Percentiles rank a stretch among this genome's conserved stretches.
Conservation (phyloP, 2,888 invertebrate genomes). For the Ctena decussata region DNA sequence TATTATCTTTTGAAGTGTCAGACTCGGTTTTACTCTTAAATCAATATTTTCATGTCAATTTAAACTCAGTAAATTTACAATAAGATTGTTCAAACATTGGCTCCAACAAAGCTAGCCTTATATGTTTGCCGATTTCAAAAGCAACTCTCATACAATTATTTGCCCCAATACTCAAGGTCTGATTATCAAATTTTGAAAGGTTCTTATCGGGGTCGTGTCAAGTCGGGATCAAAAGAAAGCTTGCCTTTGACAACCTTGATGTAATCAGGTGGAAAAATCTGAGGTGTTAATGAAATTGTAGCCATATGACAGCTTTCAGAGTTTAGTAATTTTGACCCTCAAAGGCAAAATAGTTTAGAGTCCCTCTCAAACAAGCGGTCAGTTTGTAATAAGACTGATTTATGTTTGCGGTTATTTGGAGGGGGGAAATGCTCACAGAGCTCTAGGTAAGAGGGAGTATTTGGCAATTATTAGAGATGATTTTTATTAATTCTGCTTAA, state of each 20-base stretch:
- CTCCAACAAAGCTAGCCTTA: background rate
- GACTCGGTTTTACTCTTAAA: background rate
- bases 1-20: constrained; percentile 6
- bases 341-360: no score
- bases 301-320: background rate
- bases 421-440: no score
- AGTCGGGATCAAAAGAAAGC: background rate
- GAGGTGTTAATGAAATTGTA: constrained; percentile 2
- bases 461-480: no score
- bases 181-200: constrained; percentile 10
- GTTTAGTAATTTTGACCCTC: no score
- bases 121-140: constrained; percentile 4
- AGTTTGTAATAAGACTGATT: no score
- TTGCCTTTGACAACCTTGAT: background rate
- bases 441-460: no score
- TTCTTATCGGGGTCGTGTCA: background rate
- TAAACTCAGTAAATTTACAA: constrained; percentile 17
- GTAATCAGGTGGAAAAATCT: background rate
- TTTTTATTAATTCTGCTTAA: no score
- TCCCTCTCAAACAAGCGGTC: no score
- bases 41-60: constrained; percentile 32
- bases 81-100: background rate
- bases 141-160: background rate
- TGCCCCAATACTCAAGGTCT: background rate
- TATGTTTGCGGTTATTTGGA: no score